Conservation (phyloP, 2,113 vertebrate genomes). For the Piaya cayana region DNA sequence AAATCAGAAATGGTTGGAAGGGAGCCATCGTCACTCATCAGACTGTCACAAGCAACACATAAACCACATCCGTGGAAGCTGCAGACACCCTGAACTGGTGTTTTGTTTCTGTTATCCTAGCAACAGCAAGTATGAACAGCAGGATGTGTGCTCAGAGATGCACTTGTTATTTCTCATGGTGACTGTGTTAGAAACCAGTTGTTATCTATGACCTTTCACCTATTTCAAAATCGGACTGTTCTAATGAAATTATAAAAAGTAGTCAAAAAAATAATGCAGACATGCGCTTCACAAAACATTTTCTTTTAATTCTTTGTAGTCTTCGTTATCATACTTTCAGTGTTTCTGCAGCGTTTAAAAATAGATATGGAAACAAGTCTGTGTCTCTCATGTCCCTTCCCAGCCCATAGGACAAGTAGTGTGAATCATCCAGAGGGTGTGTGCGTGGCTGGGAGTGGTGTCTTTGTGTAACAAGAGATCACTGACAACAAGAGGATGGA, state of each 20-base stretch:
- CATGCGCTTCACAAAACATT: neutral
- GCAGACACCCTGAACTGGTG: conserved; percentile 10
- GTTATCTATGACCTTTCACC: neutral
- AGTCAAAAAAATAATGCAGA: neutral
- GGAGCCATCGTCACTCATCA: conserved; percentile 11
- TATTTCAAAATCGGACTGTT: neutral
- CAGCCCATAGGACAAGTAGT: conserved; percentile 36
- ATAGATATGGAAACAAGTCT: neutral
- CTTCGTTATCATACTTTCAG: neutral
- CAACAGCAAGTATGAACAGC: conserved; percentile 22
- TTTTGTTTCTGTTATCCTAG: conserved; percentile 64
- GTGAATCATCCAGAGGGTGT: conserved; percentile 55
- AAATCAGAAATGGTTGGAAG: neutral
- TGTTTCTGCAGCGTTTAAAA: neutral
- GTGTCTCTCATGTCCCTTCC: neutral
- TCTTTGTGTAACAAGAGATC: neutral
- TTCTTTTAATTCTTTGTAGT: neutral
- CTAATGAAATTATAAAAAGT: neutral
- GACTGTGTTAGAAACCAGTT: neutral
- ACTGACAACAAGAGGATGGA: neutral
- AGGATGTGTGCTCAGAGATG: neutral
- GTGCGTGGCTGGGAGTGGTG: neutral
- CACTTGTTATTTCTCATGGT: neutral
- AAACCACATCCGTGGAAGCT: conserved; percentile 51
- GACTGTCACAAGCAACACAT: neutral